Conservation (phyloP, 2,113 vertebrate genomes). For the Geococcyx californianus region DNA sequence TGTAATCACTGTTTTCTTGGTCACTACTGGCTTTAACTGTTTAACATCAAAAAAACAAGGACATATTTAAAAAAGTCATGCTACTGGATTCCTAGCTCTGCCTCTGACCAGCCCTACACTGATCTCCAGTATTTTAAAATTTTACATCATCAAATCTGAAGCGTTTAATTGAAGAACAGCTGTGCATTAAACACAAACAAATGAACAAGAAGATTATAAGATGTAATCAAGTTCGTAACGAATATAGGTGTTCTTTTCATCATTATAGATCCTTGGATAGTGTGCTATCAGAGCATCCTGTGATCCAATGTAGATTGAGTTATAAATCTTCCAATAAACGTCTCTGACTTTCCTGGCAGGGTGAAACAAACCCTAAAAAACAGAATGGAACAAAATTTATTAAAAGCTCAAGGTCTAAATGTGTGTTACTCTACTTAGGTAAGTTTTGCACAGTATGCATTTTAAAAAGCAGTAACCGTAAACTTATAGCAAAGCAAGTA, state of each 20-base stretch:
- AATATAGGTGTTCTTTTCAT: constrained; percentile 96
- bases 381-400: neutral
- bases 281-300: constrained; percentile 98
- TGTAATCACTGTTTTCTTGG: constrained; percentile 78
- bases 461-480: neutral
- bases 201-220: constrained; percentile 81
- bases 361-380: constrained; percentile 92
- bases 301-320: constrained; percentile 98
- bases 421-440: neutral
- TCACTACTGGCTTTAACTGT: constrained; percentile 80
- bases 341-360: constrained; percentile 97
- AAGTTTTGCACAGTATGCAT: neutral
- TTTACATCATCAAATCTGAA: constrained; percentile 78
- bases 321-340: constrained; percentile 99
- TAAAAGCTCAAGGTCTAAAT: neutral
- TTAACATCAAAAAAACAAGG: constrained; percentile 82
- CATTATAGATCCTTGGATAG: constrained; percentile 96
- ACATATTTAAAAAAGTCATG: constrained; percentile 83
- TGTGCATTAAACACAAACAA: constrained; percentile 77
- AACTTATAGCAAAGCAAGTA: neutral
- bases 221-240: constrained; percentile 97
- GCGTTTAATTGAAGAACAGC: constrained; percentile 77
- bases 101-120: constrained; percentile 74
- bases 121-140: constrained; percentile 75
- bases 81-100: constrained; percentile 80